Percentiles rank a stretch among this genome's conserved stretches.
phyloP scores from a whole-genome alignment of 2,113 vertebrate species.

The Cyrtonyx montezumae region DNA sequence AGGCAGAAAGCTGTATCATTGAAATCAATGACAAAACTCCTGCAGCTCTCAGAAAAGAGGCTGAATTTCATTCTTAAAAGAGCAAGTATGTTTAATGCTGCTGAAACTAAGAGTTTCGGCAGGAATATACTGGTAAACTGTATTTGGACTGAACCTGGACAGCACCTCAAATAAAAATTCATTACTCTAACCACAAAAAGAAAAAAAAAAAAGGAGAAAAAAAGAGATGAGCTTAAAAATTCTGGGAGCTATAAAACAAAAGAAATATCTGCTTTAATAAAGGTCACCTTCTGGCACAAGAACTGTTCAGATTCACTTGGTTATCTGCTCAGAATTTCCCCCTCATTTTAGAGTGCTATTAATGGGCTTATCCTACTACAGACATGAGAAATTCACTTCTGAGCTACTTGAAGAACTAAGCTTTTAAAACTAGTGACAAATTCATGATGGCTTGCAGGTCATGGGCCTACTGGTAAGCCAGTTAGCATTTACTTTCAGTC shows the following conservation, averaged over 20 bases:
- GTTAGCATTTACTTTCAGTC: not conserved
- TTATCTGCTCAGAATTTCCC: not conserved
- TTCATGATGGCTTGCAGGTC: not conserved
- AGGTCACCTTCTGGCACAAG: not conserved
- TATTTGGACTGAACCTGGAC: not conserved
- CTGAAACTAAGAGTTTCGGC: not conserved
- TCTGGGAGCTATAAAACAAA: not conserved
- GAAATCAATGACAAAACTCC: conserved; percentile 22
- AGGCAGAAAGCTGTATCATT: not conserved
- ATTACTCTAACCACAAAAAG: not conserved
- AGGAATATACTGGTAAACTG: not conserved
- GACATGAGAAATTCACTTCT: not conserved
- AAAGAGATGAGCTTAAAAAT: not conserved
- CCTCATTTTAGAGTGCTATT: not conserved
- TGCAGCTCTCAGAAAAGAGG: not conserved
- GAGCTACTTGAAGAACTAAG: not conserved
- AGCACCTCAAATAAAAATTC: not conserved
- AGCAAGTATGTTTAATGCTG: not conserved
- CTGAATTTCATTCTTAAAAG: not conserved
- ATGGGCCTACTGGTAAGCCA: rapidly evolving
- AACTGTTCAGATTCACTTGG: not conserved
- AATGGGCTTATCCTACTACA: not conserved
- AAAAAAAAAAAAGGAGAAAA: not conserved
- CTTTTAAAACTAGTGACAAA: not conserved
- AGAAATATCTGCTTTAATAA: not conserved